Evolutionary conservation across 2,113 vertebrate species (phyloP), one percentile per base, ranked within the genome.

Genomic region (Tympanuchus pallidicinctus): DNA sequence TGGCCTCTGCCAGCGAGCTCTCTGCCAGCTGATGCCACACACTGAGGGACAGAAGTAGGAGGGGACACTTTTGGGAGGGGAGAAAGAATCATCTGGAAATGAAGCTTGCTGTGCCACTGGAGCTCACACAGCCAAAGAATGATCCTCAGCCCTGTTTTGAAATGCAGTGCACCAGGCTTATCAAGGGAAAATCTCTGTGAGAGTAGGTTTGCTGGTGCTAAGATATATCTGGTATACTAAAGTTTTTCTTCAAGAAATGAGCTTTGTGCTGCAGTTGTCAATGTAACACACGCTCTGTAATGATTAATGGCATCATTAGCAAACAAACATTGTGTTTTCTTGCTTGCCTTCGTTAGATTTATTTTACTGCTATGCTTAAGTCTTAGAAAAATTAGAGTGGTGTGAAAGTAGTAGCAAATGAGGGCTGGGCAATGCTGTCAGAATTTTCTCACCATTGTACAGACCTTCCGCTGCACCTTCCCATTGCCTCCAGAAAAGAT

Each of bases 341-440:
- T 93, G 67, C 69, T 94, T 94, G 81, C 61, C 77, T 92, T 11
- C 4, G 0, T 88, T 80, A 82, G 75, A 92, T 96, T 94, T 94
- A 88, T 92, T 85, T 67, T 67, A 27, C 36, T 82, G 63, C 80
- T 90, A 45, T 85, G 56, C 63, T 59, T 86, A 87, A 2, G 1
- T 89, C 71, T 79, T 70, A 74, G 56, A 72, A 76, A 85, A 92
- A 93, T 80, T 43, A 63, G 63, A 87, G 65, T 43, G 73, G 64
- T 47, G 56, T 77, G 92, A 89, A 93, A 74, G 56, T 34, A 76
- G 40, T 60, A 10, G 25, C 59, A 77, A 91, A 94, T 30, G 38
- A 84, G 87, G 79, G n/a, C 60, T 82, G 70, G 89, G 86, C 59
- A 82, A 60, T 10, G 60, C 50, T 90, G 75, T 74, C 80, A 89